Percentiles rank a stretch among this genome's conserved stretches.
Evolutionary conservation across 2,797 vertebrate species (phyloP).

Genomic region (Melanotaenia parkinsoni): DNA sequence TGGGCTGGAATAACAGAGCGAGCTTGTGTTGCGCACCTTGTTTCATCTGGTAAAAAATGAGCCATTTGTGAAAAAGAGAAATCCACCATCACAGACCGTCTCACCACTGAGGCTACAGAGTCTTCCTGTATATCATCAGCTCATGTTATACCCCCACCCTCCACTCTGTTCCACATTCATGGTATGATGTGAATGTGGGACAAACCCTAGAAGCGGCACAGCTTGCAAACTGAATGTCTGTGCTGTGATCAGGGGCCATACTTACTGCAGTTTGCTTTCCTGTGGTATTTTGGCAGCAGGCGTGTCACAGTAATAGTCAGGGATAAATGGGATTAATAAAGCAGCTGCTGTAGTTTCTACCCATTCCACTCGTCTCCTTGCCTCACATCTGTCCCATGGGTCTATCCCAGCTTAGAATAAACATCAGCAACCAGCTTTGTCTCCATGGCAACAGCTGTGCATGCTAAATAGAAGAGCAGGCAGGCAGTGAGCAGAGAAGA

Average conservation of each 20-base stretch:
- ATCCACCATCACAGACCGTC: neutral
- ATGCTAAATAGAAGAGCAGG: slow-evolving; percentile 47
- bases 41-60: no score
- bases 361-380: slow-evolving; percentile 48
- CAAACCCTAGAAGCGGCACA: slow-evolving; percentile 29
- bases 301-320: no score
- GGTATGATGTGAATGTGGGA: slow-evolving; percentile 34
- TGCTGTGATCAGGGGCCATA: slow-evolving; percentile 18
- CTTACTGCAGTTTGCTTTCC: neutral
- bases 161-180: slow-evolving; percentile 7
- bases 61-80: no score
- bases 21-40: no score
- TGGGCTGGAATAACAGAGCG: neutral
- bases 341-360: slow-evolving; percentile 31
- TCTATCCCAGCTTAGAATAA: slow-evolving; percentile 79
- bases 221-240: slow-evolving; percentile 36
- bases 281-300: no score
- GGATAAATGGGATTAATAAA: neutral
- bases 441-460: slow-evolving; percentile 80
- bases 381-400: slow-evolving; percentile 69
- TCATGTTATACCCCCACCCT: slow-evolving; percentile 8
- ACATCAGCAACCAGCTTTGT: slow-evolving; percentile 76
- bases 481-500: slow-evolving; percentile 21
- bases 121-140: slow-evolving; percentile 19
- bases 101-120: slow-evolving; percentile 12